Evolutionary conservation across 2,888 invertebrate genomes (phyloP), one percentile per base, ranked within the genome.

Genomic region (Phymatocera aterrima): DNA sequence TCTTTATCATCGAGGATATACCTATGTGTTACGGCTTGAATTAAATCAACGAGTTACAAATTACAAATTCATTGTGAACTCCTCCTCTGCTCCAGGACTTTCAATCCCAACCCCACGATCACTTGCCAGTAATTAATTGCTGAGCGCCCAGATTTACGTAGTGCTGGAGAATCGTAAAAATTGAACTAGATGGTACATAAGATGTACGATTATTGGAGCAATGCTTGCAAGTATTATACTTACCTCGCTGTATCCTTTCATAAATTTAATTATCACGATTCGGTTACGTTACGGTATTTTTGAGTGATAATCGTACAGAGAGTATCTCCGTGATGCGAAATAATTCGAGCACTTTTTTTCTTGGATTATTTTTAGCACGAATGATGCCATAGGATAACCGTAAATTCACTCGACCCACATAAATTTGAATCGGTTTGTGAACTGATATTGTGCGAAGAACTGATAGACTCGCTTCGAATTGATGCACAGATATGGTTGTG

Each of bases 11-110:
- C 43, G 43, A 68, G 46, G 40, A 24, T 43, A 18, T 18, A 54
- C 46, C 10, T 18, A 12, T 68, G 15, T 28, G 24, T 46, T 68
- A 18, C 34, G 18, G 18, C 10, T 18, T n/a, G 37, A 18, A 64
- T 64, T 64, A 64, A 64, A 37, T 68, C 68, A 68, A 43, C 43
- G 43, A 43, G 68, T 46, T 46, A 12, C 46, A 68, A 68, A 68
- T 68, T 68, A 68, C 68, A 6, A 24, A 46, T 68, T 68, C 68
- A 68, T 24, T 46, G n/a, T 28, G 46, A 46, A 68, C 43, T 24
- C 43, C 24, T 68, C 46, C 46, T 46, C 28, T 68, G 46, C 68
- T 46, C 18, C 43, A 31, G 15, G 46, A 2, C 12, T 24, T 3
- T n/a, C 46, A 12, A 10, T 57, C 57, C 57, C 18, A 21, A 57